Conservation (phyloP, 2,888 invertebrate genomes). For the Thymelicus sylvestris region DNA sequence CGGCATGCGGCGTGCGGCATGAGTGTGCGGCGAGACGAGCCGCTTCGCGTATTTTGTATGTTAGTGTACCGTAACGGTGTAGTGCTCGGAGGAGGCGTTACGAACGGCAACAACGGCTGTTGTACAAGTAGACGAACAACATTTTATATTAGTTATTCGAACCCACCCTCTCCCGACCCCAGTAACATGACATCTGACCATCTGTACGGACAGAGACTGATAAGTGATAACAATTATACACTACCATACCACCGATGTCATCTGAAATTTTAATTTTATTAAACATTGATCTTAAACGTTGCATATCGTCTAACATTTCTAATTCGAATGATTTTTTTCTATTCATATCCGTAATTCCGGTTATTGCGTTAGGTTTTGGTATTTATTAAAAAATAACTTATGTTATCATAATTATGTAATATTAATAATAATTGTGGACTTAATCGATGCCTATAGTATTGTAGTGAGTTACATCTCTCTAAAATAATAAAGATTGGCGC, state of each 20-base stretch:
- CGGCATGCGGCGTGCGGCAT: conserved; percentile 50
- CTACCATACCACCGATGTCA: conserved; percentile 80
- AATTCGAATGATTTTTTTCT: conserved; percentile 78
- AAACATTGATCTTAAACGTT: conserved; percentile 79
- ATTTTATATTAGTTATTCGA: conserved; percentile 63
- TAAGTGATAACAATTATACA: conserved; percentile 57
- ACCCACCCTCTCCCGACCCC: conserved; percentile 57
- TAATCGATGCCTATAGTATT: conserved; percentile 70
- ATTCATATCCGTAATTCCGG: conserved; percentile 76
- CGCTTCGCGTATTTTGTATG: conserved; percentile 73
- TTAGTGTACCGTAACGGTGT: conserved; percentile 63
- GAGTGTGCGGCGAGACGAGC: conserved; percentile 62
- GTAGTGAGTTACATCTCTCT: conserved; percentile 75
- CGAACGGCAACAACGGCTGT: conserved; percentile 54
- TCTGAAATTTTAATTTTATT: conserved; percentile 65
- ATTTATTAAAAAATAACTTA: conserved; percentile 63
- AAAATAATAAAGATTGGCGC: conserved; percentile 74
- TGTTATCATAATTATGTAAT: conserved; percentile 61
- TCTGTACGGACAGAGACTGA: conserved; percentile 69
- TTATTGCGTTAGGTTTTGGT: conserved; percentile 73
- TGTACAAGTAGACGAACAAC: conserved; percentile 67
- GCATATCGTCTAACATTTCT: conserved; percentile 84
- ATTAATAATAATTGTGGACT: conserved; percentile 59
- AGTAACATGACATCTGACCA: conserved; percentile 57
- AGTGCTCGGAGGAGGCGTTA: conserved; percentile 48